Base-by-base conservation (phyloP, 2,888 invertebrate species). In the Agrochola litura region DNA sequence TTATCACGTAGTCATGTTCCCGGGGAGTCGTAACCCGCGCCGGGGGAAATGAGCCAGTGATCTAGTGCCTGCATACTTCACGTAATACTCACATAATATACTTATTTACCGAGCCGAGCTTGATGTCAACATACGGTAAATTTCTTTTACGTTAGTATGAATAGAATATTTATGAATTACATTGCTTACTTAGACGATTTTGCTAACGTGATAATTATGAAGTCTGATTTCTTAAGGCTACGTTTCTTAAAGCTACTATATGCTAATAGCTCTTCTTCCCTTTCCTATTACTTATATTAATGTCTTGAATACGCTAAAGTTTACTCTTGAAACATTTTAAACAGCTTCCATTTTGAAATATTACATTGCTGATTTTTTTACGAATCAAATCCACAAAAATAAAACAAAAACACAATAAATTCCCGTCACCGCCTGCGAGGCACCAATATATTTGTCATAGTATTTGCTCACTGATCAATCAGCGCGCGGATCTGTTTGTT, bases 401-500 rank as follows among this genome's bases (percentile, higher is more conserved):
- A 19, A 43, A 10, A 0, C 1, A 60, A 56, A 64, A 73, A 76
- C 43, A 66, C 63, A 73, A 83, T 82, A 67, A 58, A 73, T 81
- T 41, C n/a, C 60, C n/a, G 76, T 46, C 64, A 12, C n/a, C 22
- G 63, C 41, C 60, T 19, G 61, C 41, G 81, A 52, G 16, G 52
- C 52, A 69, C 61, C 30, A 85, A 86, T 77, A 73, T 77, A 72
- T 79, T 76, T 84, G 86, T 77, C 76, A 86, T 64, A 74, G 74
- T 76, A 83, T 84, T 86, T 86, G 76, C 73, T 70, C 46, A 60
- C 73, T 80, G 86, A 83, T 85, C 80, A 66, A 86, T 85, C 80
- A 86, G 43, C 72, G 71, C 61, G 19, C 67, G 22, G 74, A 86
- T 77, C 86, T 69, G 66, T 70, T 86, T 83, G 80, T 77, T 83